Percentiles rank a stretch among this genome's conserved stretches.
phyloP scores from a whole-genome alignment of 2,113 vertebrate species.

The Sclerurus mexicanus region DNA sequence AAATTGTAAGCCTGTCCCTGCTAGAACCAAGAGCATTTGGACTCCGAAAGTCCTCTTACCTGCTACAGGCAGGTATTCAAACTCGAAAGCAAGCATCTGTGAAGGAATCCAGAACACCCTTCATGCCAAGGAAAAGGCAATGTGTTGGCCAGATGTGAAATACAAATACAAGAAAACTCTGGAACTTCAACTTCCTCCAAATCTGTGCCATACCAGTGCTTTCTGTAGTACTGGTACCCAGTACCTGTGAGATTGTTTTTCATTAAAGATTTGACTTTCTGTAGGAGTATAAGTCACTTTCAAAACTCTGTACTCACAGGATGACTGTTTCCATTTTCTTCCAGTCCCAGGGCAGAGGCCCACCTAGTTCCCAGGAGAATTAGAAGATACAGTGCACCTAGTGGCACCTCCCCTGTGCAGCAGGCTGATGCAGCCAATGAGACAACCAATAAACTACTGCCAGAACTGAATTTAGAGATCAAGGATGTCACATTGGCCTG shows the following conservation, averaged over 20 bases:
- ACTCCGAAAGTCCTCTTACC: background rate
- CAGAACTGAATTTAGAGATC: background rate
- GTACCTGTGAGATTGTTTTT: background rate
- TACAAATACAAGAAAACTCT: background rate
- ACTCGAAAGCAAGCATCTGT: background rate
- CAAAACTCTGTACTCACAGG: background rate
- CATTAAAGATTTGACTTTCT: background rate
- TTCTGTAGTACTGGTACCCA: background rate
- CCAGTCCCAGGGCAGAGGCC: background rate
- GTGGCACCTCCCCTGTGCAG: background rate
- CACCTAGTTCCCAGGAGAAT: background rate
- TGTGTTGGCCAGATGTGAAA: background rate
- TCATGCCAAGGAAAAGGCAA: background rate
- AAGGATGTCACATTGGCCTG: background rate
- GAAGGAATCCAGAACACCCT: background rate
- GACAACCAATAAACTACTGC: background rate
- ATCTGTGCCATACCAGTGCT: background rate
- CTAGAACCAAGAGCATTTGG: background rate
- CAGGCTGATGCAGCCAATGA: background rate
- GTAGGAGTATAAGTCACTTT: background rate
- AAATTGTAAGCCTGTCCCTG: background rate
- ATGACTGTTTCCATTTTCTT: background rate
- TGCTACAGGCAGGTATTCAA: background rate
- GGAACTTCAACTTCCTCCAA: background rate
- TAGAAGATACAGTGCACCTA: background rate